phyloP scores from a whole-genome alignment of 2,113 vertebrate genomes.

The Microcebus griseorufus region DNA sequence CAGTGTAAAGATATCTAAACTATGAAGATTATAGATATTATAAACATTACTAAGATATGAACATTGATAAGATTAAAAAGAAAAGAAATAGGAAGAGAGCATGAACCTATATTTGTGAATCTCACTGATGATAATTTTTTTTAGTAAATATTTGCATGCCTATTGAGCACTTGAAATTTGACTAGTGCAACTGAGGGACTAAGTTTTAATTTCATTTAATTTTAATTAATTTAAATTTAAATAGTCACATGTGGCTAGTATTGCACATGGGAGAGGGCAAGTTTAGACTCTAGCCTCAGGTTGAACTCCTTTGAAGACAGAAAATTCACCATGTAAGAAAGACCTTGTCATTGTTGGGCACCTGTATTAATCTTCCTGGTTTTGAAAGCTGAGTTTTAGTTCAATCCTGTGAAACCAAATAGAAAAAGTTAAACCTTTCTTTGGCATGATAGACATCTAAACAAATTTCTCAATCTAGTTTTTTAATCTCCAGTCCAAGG shows the following conservation, averaged over 20 bases:
- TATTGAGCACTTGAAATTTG: not conserved
- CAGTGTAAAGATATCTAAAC: not conserved
- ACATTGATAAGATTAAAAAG: not conserved
- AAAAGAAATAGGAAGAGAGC: not conserved
- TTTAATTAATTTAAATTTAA: not conserved
- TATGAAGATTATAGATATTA: not conserved
- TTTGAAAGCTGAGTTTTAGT: not conserved
- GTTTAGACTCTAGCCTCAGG: not conserved
- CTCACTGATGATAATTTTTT: not conserved
- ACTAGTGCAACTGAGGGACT: not conserved
- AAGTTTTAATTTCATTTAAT: not conserved
- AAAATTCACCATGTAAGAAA: not conserved
- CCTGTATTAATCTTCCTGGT: not conserved
- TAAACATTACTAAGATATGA: not conserved
- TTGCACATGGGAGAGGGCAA: accelerated
- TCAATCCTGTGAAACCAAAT: not conserved
- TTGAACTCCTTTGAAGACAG: not conserved
- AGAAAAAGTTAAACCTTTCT: not conserved
- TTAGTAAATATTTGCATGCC: not conserved
- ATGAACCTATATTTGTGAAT: not conserved
- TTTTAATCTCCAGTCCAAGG: not conserved
- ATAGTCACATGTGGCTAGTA: not conserved
- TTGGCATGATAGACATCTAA: not conserved
- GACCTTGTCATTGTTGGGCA: not conserved
- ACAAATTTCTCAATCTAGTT: not conserved